Evolutionary conservation across 2,113 vertebrate genomes (phyloP).

Genomic region (Coreoperca whiteheadi): DNA sequence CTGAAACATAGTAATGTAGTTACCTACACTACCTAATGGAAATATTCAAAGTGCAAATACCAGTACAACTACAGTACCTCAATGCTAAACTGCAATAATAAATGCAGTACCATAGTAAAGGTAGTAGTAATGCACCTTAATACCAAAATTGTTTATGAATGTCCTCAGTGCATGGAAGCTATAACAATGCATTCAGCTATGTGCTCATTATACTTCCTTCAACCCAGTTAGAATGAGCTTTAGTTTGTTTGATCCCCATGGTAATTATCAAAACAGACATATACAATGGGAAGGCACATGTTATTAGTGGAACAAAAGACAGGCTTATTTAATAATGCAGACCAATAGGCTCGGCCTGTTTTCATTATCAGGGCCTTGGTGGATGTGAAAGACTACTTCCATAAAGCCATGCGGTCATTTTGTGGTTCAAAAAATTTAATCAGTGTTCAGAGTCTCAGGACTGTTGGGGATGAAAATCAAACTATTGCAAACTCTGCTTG

Average conservation of each 20-base stretch:
- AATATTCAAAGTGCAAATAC: neutral
- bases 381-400: constrained; percentile 38
- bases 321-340: constrained; percentile 55
- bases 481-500: neutral
- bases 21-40: neutral
- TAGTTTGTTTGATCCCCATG: constrained; percentile 48
- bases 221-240: constrained; percentile 10
- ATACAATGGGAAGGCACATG: constrained; percentile 36
- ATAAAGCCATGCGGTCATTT: constrained; percentile 44
- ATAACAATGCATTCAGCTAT: neutral
- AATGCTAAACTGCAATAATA: neutral
- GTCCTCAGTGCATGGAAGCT: neutral
- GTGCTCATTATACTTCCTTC: constrained; percentile 24
- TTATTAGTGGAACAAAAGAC: constrained; percentile 61
- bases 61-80: neutral
- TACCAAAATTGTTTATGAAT: constrained; percentile 13
- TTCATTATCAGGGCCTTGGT: constrained; percentile 52
- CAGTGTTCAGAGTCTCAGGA: constrained; percentile 24
- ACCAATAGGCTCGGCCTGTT: constrained; percentile 48
- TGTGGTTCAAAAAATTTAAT: constrained; percentile 45
- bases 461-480: constrained; percentile 26
- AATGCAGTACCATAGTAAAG: neutral
- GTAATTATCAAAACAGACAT: constrained; percentile 59
- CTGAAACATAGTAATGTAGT: neutral
- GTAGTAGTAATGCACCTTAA: neutral